phyloP scores from a whole-genome alignment of 2,888 invertebrate genomes.

The Caenorhabditis plicata region DNA sequence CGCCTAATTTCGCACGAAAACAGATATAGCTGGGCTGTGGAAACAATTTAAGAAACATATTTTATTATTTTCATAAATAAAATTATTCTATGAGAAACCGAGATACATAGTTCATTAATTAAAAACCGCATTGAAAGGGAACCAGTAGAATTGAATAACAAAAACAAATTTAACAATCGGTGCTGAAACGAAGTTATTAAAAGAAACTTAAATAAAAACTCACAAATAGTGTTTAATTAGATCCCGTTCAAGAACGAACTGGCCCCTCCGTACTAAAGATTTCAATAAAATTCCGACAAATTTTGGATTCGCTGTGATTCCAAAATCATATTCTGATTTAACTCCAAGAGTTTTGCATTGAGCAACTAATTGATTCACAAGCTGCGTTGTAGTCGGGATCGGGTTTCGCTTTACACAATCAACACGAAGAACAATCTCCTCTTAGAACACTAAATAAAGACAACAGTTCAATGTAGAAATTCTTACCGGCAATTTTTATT shows the following conservation, averaged over 20 bases:
- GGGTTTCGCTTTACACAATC: slow-evolving; percentile 23
- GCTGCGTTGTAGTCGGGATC: slow-evolving; percentile 32
- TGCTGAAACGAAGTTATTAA: slow-evolving; percentile 1
- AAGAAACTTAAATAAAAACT: slow-evolving; percentile 7
- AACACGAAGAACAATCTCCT: slow-evolving; percentile 24
- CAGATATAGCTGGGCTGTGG: too few species aligned
- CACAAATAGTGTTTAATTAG: slow-evolving; percentile 20
- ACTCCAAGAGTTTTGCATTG: slow-evolving; percentile 21
- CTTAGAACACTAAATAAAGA: too few species aligned
- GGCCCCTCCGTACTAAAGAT: slow-evolving; percentile 11
- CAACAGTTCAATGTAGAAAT: too few species aligned
- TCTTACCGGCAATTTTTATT: slow-evolving; percentile 20
- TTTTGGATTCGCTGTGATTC: slow-evolving; percentile 5
- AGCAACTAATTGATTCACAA: slow-evolving; percentile 29
- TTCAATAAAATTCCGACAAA: slow-evolving; percentile 7
- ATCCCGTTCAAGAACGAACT: slow-evolving; percentile 6
- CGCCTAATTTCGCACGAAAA: too few species aligned
- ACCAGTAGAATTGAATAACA: not conserved
- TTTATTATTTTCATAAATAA: not conserved
- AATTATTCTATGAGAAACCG: not conserved
- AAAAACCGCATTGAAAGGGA: not conserved
- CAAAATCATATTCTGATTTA: slow-evolving; percentile 26
- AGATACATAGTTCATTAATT: not conserved
- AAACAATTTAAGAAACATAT: too few species aligned
- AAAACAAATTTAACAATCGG: not conserved